These are phyloP conservation scores for Pagrus major DNA, from an alignment of 2,113 vertebrate species.

Conservation along the genomic window DNA sequence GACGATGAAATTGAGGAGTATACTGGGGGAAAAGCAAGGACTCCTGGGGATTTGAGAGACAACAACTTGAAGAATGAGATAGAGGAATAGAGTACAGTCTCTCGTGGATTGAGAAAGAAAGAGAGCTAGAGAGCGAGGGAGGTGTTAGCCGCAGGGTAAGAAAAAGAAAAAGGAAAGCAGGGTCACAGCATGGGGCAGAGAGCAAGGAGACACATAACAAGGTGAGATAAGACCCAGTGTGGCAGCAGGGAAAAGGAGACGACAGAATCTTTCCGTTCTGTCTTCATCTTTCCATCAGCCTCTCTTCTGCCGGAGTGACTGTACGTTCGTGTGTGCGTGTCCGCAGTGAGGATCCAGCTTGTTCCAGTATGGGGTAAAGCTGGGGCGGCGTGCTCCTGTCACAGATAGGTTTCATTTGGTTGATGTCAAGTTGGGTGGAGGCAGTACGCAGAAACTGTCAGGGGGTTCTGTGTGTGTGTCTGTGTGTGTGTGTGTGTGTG, in stretches of 20 bases:
- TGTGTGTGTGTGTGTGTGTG: not conserved
- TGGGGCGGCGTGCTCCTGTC: slow-evolving; percentile 32
- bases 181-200: slow-evolving; percentile 60
- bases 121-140: slow-evolving; percentile 9
- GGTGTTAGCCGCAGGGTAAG: slow-evolving; percentile 45
- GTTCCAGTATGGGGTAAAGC: slow-evolving; percentile 39
- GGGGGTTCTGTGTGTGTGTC: no score
- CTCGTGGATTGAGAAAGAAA: slow-evolving; percentile 5
- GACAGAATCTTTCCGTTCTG: slow-evolving; percentile 22
- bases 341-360: slow-evolving; percentile 17
- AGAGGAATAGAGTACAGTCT: slow-evolving; percentile 1
- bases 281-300: slow-evolving; percentile 58
- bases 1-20: slow-evolving; percentile 38
- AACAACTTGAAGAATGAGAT: slow-evolving; percentile 9
- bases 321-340: slow-evolving; percentile 23
- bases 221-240: slow-evolving; percentile 56
- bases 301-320: slow-evolving; percentile 14
- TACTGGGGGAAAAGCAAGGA: slow-evolving; percentile 12
- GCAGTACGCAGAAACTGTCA: slow-evolving; percentile 28
- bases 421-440: slow-evolving; percentile 39
- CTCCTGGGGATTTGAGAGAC: slow-evolving; percentile 22
- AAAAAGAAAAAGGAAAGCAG: slow-evolving; percentile 54
- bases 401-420: slow-evolving; percentile 59
- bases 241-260: slow-evolving; percentile 32
- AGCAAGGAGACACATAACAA: slow-evolving; percentile 55